phyloP scores from a whole-genome alignment of 2,888 invertebrate species.

The Diadegma fenestrale region DNA sequence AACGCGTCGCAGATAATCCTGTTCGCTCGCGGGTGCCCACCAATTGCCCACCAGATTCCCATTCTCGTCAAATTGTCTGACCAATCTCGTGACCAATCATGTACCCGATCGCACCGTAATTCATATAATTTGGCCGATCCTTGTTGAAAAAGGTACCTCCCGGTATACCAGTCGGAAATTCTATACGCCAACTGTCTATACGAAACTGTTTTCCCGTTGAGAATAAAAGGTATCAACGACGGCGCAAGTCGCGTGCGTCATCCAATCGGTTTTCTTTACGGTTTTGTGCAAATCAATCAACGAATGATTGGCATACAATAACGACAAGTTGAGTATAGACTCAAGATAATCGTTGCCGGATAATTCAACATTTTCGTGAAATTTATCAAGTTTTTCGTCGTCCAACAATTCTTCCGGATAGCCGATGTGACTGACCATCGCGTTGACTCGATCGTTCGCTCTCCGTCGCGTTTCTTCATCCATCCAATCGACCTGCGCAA shows the following conservation, averaged over 20 bases:
- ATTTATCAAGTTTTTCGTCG: slow-evolving; percentile 91
- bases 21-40: neutral
- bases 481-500: slow-evolving; percentile 97
- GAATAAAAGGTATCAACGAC: slow-evolving; percentile 87
- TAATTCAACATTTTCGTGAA: slow-evolving; percentile 88
- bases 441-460: slow-evolving; percentile 92
- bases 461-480: slow-evolving; percentile 91
- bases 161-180: slow-evolving; percentile 96
- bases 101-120: slow-evolving; percentile 2
- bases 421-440: slow-evolving; percentile 95
- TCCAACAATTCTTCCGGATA: slow-evolving; percentile 96
- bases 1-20: neutral
- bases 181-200: slow-evolving; percentile 90
- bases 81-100: slow-evolving; percentile 3
- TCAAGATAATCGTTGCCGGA: slow-evolving; percentile 84
- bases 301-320: slow-evolving; percentile 85
- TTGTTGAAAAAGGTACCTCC: slow-evolving; percentile 97
- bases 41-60: neutral
- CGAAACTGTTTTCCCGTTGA: slow-evolving; percentile 85
- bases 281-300: slow-evolving; percentile 85
- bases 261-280: slow-evolving; percentile 86
- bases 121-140: slow-evolving; percentile 92
- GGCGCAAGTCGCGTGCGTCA: slow-evolving; percentile 85
- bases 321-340: slow-evolving; percentile 85
- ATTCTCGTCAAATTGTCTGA: neutral